Evolutionary conservation across 2,888 invertebrate genomes (phyloP).

Genomic region (Anorthoa munda): DNA sequence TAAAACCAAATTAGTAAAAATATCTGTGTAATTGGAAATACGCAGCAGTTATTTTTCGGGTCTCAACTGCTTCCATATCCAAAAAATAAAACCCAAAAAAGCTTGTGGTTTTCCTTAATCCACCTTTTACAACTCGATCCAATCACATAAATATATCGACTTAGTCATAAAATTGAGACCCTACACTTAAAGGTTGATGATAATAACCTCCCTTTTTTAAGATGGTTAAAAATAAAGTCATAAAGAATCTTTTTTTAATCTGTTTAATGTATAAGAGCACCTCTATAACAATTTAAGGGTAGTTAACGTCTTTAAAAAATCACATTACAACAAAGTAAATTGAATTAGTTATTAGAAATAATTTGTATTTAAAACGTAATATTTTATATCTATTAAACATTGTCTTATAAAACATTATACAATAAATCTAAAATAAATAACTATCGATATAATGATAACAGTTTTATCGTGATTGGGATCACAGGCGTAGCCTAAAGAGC

Average conservation of each 20-base stretch:
- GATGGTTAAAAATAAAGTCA: constrained; percentile 53
- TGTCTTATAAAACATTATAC: constrained; percentile 3
- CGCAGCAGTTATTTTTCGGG: constrained; percentile 9
- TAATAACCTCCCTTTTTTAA: neutral
- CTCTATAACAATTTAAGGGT: constrained; percentile 46
- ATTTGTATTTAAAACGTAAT: constrained; percentile 36
- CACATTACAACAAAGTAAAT: constrained; percentile 25
- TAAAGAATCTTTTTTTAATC: constrained; percentile 37
- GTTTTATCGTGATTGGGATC: constrained; percentile 83
- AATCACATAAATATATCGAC: constrained; percentile 45
- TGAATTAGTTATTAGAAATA: constrained; percentile 31
- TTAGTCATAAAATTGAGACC: constrained; percentile 56
- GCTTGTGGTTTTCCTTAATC: constrained; percentile 56
- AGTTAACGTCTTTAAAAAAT: constrained; percentile 44
- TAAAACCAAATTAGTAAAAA: neutral
- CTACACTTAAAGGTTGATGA: constrained; percentile 23
- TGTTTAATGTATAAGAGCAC: constrained; percentile 60
- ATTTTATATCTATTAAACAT: constrained; percentile 14
- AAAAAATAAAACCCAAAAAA: constrained; percentile 23
- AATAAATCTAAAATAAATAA: constrained; percentile 59
- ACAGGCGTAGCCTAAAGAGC: constrained; percentile 90
- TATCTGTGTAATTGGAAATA: constrained; percentile 23
- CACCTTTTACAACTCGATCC: constrained; percentile 36
- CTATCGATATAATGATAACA: constrained; percentile 64
- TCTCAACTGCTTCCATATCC: neutral